Conservation (phyloP, 64 coral and sea anemone species). For the Pocillopora verrucosa region DNA sequence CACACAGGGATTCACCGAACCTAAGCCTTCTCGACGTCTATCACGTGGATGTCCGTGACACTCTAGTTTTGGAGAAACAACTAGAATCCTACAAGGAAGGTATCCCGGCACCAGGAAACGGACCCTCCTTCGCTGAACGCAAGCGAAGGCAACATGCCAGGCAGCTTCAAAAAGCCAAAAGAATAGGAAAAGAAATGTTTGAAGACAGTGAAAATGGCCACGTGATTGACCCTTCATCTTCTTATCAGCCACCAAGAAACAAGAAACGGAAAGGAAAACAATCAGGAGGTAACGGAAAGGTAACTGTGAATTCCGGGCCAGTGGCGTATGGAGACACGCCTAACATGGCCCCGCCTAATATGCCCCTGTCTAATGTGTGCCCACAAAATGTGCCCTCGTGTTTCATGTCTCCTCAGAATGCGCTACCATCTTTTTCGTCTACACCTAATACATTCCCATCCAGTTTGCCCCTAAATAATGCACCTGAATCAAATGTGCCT, state of each 20-base stretch:
- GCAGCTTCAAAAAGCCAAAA: neutral
- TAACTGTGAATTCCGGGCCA: too few relatives aligned
- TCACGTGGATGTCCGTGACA: conserved; percentile 23
- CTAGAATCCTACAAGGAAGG: neutral
- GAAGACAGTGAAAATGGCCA: neutral
- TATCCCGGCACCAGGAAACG: neutral
- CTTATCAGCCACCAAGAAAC: neutral
- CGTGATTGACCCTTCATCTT: neutral
- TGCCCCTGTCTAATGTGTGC: too few relatives aligned
- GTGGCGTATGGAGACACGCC: too few relatives aligned
- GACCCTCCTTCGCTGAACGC: conserved; percentile 2
- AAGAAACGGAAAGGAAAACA: neutral
- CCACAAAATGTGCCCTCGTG: too few relatives aligned
- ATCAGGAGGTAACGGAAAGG: neutral
- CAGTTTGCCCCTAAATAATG: too few relatives aligned
- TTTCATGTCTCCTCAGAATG: too few relatives aligned
- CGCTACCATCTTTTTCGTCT: too few relatives aligned
- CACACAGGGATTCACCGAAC: conserved; percentile 3
- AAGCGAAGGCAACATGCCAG: neutral
- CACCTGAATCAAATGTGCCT: too few relatives aligned
- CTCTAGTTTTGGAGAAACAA: conserved; percentile 1
- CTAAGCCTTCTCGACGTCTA: conserved; percentile 30
- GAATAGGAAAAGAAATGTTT: neutral
- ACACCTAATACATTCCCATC: too few relatives aligned
- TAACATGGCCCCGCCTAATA: too few relatives aligned